phyloP scores from a whole-genome alignment of 2,113 vertebrate genomes.

The Rhinogobius similis region DNA sequence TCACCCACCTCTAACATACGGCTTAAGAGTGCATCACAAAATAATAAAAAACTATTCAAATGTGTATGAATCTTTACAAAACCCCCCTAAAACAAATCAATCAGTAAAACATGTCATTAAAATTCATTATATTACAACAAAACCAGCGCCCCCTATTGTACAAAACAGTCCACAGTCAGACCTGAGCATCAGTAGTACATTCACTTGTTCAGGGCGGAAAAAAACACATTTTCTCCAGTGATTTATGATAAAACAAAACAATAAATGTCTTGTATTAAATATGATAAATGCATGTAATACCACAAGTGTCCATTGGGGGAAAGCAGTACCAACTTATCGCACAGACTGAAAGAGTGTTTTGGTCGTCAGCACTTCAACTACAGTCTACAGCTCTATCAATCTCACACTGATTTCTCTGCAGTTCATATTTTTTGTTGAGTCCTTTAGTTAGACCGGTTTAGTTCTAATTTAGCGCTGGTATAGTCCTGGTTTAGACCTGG shows the following conservation, averaged over 20 bases:
- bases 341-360: no score
- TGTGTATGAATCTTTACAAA: constrained; percentile 11
- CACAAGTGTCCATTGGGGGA: neutral
- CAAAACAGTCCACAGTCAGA: constrained; percentile 23
- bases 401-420: no score
- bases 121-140: neutral
- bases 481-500: no score
- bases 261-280: neutral
- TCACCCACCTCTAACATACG: constrained; percentile 34
- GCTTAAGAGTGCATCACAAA: constrained; percentile 46
- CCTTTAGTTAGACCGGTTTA: no score
- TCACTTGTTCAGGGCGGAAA: constrained; percentile 23
- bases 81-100: constrained; percentile 21
- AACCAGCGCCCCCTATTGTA: neutral
- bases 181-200: constrained; percentile 48
- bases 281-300: neutral
- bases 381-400: no score
- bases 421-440: no score
- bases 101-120: constrained; percentile 6
- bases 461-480: no score
- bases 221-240: neutral
- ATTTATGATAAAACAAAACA: neutral
- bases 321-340: neutral
- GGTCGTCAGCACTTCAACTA: no score
- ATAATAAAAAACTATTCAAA: constrained; percentile 29